phyloP scores from a whole-genome alignment of 2,888 invertebrate species.

The Nebria salina region DNA sequence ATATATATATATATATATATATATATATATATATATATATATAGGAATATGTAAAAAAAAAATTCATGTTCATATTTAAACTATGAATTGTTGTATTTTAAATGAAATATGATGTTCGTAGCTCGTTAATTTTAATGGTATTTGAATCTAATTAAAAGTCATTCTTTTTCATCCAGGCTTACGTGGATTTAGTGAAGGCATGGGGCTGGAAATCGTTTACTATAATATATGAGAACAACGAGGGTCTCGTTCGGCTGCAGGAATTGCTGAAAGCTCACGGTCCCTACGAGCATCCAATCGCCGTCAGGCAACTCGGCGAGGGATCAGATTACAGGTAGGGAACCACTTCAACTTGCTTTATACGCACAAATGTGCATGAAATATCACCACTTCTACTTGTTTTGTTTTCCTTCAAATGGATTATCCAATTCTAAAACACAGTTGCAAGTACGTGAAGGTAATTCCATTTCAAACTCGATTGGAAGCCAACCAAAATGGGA shows the following conservation, averaged over 20 bases:
- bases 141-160: background rate
- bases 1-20: too few relatives aligned
- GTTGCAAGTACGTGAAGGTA: too few relatives aligned
- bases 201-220: conserved; percentile 97
- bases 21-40: too few relatives aligned
- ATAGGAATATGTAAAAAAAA: too few relatives aligned
- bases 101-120: background rate
- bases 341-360: background rate
- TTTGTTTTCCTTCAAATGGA: background rate
- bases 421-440: too few relatives aligned
- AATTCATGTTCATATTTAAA: too few relatives aligned
- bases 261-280: conserved; percentile 89
- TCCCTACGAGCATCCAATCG: conserved; percentile 83
- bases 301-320: conserved; percentile 85
- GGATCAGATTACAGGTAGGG: conserved; percentile 84
- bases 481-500: too few relatives aligned
- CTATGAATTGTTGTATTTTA: background rate
- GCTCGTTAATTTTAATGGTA: background rate
- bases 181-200: conserved; percentile 87
- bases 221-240: conserved; percentile 95
- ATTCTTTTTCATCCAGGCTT: conserved; percentile 71
- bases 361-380: background rate
- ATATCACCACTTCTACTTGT: background rate
- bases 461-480: too few relatives aligned
- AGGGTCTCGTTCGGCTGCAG: conserved; percentile 87